Evolutionary conservation across 2,797 vertebrate species (phyloP).

Genomic region (Brachymystax lenok): DNA sequence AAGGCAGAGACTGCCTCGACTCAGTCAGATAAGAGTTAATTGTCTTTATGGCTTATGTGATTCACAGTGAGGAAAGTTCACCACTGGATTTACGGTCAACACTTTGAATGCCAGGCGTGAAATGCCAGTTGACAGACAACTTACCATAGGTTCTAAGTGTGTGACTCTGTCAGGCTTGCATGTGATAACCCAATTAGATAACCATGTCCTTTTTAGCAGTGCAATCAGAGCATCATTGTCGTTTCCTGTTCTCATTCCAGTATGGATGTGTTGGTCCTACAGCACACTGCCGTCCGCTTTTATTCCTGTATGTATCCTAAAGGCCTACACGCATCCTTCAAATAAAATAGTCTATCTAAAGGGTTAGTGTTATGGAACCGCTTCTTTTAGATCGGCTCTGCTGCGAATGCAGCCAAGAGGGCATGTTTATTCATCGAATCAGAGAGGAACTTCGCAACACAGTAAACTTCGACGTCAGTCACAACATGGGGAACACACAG

Average conservation of each 20-base stretch:
- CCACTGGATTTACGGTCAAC: neutral
- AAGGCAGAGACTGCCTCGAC: neutral
- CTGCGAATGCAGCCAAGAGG: neutral
- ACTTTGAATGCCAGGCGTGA: neutral
- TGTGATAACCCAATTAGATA: neutral
- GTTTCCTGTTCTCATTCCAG: neutral
- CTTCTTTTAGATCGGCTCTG: neutral
- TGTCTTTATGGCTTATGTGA: neutral
- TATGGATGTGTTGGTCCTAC: neutral
- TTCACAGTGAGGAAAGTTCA: neutral
- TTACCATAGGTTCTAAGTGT: conserved; percentile 1
- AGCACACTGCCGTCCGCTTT: neutral
- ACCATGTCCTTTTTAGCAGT: neutral
- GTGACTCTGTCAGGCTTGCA: neutral
- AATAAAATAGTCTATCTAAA: neutral
- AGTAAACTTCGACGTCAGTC: neutral
- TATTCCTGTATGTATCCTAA: neutral
- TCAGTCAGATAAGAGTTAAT: neutral
- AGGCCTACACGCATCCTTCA: neutral
- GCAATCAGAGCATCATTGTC: neutral
- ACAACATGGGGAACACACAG: neutral
- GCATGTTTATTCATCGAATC: neutral
- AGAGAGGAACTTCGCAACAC: neutral
- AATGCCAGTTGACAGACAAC: conserved; percentile 2
- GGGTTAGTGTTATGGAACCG: neutral